Percentiles rank a stretch among this genome's conserved stretches.
These are phyloP conservation scores for Heliornis fulica DNA, from an alignment of 2,113 vertebrate genomes.

Conservation along the genomic window DNA sequence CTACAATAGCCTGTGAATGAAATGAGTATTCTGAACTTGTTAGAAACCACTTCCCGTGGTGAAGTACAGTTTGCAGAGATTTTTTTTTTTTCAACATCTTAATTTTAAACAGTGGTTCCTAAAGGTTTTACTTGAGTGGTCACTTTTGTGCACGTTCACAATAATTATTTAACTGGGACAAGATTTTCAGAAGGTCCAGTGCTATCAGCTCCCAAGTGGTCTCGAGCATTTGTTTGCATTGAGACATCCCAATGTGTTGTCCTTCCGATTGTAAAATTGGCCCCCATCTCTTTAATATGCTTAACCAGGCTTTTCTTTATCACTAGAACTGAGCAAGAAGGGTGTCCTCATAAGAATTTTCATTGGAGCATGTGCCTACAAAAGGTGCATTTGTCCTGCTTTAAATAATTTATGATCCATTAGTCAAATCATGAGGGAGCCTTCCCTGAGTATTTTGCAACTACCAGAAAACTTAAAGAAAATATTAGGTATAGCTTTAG, in stretches of 20 bases:
- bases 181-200: not conserved
- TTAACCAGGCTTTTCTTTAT: not conserved
- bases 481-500: not conserved
- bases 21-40: not conserved
- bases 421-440: not conserved
- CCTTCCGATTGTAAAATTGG: not conserved
- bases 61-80: not conserved
- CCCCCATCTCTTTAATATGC: not conserved
- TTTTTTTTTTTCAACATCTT: not conserved
- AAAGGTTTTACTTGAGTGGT: not conserved
- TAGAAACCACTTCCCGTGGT: not conserved
- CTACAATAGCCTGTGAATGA: not conserved
- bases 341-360: not conserved
- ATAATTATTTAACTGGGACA: not conserved
- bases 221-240: not conserved
- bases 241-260: not conserved
- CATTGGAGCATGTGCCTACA: not conserved
- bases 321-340: not conserved
- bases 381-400: not conserved
- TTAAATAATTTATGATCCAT: not conserved
- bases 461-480: not conserved
- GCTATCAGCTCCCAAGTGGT: not conserved
- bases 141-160: not conserved
- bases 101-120: not conserved
- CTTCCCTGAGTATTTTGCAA: not conserved